These are phyloP conservation scores for Beris morrisii DNA, from an alignment of 2,888 invertebrate genomes.

Conservation along the genomic window DNA sequence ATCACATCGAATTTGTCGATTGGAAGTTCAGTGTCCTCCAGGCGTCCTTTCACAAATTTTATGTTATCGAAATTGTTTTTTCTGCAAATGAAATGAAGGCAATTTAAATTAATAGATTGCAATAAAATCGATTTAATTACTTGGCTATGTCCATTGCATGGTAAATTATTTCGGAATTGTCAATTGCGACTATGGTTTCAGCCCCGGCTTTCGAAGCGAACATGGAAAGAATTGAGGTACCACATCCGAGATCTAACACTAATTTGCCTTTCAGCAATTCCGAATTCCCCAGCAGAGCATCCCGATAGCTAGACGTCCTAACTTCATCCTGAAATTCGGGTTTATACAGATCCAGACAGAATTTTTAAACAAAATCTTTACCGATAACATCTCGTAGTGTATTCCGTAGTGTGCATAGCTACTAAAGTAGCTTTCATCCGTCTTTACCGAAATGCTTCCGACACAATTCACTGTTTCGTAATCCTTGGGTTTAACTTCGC, in stretches of 20 bases:
- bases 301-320: slow-evolving; percentile 83
- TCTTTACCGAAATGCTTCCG: slow-evolving; percentile 60
- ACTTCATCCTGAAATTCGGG: slow-evolving; percentile 67
- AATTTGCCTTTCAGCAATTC: slow-evolving; percentile 71
- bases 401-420: slow-evolving; percentile 90
- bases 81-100: slow-evolving; percentile 42
- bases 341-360: too few species aligned
- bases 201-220: slow-evolving; percentile 96
- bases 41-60: slow-evolving; percentile 77
- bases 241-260: slow-evolving; percentile 96
- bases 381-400: slow-evolving; percentile 85
- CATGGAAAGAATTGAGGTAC: slow-evolving; percentile 97
- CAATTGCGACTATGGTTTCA: slow-evolving; percentile 85
- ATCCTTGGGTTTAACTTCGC: slow-evolving; percentile 45
- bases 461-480: slow-evolving; percentile 47
- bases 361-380: neutral
- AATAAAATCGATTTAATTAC: slow-evolving; percentile 53
- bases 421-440: slow-evolving; percentile 77
- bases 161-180: slow-evolving; percentile 94
- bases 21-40: slow-evolving; percentile 81
- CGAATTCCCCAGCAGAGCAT: slow-evolving; percentile 77
- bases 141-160: slow-evolving; percentile 94
- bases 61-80: slow-evolving; percentile 63
- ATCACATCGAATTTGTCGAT: slow-evolving; percentile 82
- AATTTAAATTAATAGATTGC: neutral